Evolutionary conservation across 2,113 vertebrate species (phyloP).

Genomic region (Oreochromis niloticus): DNA sequence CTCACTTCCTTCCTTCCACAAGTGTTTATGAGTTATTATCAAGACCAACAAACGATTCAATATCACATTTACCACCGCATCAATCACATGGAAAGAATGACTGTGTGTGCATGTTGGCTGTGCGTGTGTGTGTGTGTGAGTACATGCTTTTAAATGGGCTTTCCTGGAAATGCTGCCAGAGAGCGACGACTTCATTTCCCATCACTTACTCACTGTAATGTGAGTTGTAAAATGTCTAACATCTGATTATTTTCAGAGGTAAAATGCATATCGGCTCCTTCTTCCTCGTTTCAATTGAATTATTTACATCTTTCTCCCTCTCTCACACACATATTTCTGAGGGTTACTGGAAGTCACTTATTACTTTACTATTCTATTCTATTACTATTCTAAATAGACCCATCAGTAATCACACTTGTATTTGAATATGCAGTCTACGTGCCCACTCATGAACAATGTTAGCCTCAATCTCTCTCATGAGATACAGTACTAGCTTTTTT

Average conservation of each 20-base stretch:
- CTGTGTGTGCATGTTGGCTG: neutral
- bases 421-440: neutral
- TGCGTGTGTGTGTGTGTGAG: neutral
- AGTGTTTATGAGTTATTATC: neutral
- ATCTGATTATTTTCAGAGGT: slow-evolving; percentile 7
- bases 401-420: neutral
- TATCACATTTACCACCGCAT: neutral
- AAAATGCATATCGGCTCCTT: neutral
- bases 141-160: neutral
- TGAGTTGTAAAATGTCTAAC: neutral
- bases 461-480: neutral
- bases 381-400: neutral
- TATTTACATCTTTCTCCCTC: neutral
- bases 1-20: neutral
- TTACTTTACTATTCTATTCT: neutral
- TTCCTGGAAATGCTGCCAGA: neutral
- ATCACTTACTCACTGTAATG: neutral
- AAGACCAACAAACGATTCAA: neutral
- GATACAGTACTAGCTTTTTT: neutral
- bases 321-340: neutral
- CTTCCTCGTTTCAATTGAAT: slow-evolving; percentile 7
- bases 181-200: neutral
- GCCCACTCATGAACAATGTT: neutral
- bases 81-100: neutral
- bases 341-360: neutral